phyloP scores from a whole-genome alignment of 2,797 vertebrate species.

The Rhyacichthys aspro region DNA sequence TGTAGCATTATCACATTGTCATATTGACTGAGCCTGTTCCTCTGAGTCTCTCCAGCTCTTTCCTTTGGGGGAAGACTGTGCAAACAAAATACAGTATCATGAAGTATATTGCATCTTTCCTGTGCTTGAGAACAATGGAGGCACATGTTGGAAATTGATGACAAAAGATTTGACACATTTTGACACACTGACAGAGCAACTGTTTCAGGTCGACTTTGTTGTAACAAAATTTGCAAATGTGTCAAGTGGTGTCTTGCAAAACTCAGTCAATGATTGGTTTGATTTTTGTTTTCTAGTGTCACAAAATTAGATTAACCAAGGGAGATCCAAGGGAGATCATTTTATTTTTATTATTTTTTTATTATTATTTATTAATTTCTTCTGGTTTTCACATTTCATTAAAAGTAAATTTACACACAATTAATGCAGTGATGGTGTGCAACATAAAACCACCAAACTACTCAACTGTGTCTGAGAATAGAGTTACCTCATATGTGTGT shows the following conservation, averaged over 20 bases:
- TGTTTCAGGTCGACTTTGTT: not conserved
- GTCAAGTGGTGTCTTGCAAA: no score
- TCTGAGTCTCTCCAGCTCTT: slow-evolving; percentile 51
- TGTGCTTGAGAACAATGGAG: not conserved
- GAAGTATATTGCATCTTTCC: not conserved
- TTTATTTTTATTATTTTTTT: no score
- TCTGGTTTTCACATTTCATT: no score
- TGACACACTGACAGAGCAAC: no score
- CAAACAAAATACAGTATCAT: no score
- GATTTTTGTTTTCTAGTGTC: no score
- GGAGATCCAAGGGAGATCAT: no score
- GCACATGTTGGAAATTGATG: no score
- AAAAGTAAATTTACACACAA: not conserved
- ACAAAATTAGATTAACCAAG: no score
- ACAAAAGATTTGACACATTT: not conserved
- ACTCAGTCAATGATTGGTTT: no score
- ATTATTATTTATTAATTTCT: no score
- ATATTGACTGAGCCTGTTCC: slow-evolving; percentile 54
- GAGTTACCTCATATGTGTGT: slow-evolving; percentile 44
- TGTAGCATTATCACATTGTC: slow-evolving; percentile 79
- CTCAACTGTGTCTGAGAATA: slow-evolving; percentile 53
- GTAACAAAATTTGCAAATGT: no score
- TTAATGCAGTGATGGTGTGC: slow-evolving; percentile 26
- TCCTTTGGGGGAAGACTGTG: slow-evolving; percentile 21
- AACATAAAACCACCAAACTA: slow-evolving; percentile 37